These are phyloP conservation scores for Aptenodytes forsteri DNA, from an alignment of 2,113 vertebrate genomes.

Conservation along the genomic window DNA sequence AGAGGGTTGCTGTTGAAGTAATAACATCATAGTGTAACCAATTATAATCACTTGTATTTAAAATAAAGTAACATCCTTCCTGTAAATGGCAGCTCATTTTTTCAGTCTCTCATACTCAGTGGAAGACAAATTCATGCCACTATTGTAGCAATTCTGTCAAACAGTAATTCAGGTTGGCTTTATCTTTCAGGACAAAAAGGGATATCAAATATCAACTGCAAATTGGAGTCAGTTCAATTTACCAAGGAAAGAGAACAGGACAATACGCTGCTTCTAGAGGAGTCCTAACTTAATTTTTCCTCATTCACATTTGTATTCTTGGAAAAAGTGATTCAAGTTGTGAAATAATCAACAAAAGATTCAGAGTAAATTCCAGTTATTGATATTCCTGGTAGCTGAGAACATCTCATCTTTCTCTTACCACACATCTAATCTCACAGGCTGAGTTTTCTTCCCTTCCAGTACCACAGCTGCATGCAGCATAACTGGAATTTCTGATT, in stretches of 20 bases:
- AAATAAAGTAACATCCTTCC: neutral
- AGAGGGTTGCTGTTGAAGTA: neutral
- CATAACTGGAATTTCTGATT: neutral
- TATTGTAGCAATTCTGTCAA: neutral
- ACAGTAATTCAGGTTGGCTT: neutral
- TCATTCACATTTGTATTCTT: neutral
- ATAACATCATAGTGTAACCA: neutral
- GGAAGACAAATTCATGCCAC: neutral
- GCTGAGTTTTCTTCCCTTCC: neutral
- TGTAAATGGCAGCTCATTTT: neutral
- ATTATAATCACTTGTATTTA: neutral
- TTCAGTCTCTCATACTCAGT: neutral
- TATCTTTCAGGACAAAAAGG: neutral
- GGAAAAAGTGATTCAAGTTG: neutral
- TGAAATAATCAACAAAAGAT: neutral
- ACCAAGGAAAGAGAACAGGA: neutral
- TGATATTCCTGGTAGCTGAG: neutral
- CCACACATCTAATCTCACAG: neutral
- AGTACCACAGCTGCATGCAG: neutral
- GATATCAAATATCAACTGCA: neutral
- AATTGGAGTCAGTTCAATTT: neutral
- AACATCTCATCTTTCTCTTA: neutral
- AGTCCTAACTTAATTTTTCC: neutral
- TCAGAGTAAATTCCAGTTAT: neutral
- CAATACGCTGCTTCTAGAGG: neutral